Evolutionary conservation across 2,113 vertebrate genomes (phyloP), one percentile per base, ranked within the genome.

Genomic region (Myiopsitta monachus): DNA sequence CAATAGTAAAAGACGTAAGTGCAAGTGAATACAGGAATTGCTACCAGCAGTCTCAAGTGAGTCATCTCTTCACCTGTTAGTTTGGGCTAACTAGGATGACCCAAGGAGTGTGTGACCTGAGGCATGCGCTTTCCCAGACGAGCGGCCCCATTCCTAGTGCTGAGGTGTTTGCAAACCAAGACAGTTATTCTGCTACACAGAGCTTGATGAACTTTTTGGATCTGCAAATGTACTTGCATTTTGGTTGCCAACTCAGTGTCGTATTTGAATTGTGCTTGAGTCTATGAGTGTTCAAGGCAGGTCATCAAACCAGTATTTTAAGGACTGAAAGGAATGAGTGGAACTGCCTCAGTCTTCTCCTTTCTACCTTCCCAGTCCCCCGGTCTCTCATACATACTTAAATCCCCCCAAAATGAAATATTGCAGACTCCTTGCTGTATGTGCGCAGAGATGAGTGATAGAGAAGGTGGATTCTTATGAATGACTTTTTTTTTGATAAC

Each of bases 11-110:
- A 82, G 38, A 38, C 18, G 43, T 23, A 33, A 78, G 31, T 41
- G 43, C 0, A 0, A 83, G 52, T 3, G 2, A 63, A 44, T 72
- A 28, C 19, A 68, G 31, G 28, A 78, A 43, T 75, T 1, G 18
- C 31, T 92, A 4, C 38, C 62, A 55, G 27, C 14, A 27, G 0
- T 67, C 27, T 76, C 63, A 67, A 70, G 26, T n/a, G 46, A 81
- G 13, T 16, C 7, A 49, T 70, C 55, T 27, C 18, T 79, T 87
- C 41, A 47, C 14, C 15, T 31, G 7, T 38, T 22, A 30, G 16
- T 74, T 64, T 23, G 63, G 51, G 43, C 46, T 75, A 38, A 33
- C 31, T 67, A 23, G 74, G 27, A 19, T 78, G 55, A 51, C 66
- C 44, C 31, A 38, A 70, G 28, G 11, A 2, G 7, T 51, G 47